Base-by-base conservation (phyloP, 2,113 vertebrate genomes). In the Microcebus lehilahytsara region DNA sequence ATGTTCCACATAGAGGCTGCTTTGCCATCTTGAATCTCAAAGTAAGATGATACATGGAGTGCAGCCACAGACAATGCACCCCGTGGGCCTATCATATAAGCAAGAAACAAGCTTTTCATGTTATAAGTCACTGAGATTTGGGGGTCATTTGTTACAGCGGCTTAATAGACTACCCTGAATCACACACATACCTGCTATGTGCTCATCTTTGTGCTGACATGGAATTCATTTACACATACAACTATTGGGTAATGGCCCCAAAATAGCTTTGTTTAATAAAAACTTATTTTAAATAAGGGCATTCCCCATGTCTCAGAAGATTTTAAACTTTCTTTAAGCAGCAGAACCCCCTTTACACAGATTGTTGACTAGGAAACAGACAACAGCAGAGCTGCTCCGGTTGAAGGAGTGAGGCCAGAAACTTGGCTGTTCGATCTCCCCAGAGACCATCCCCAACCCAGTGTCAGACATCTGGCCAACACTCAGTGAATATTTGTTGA, bases 381-480 rank as follows among this genome's bases (percentile, higher is more conserved):
- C 30, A 67, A 22, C 32, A 77, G 25, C n/a, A 66, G 91, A 78
- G 51, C 32, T 34, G 32, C 11, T 53, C 85, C 79, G 12, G 27
- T 23, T 60, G 77, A 93, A 85, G 56, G 64, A 75, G 3, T 32
- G 19, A 93, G 8, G 42, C 69, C 91, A 88, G 71, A 91, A 78
- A 88, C 34, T 72, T 81, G 71, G 97, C 93, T 49, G 53, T 71
- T 75, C 30, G 5, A 3, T 42, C 53, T 96, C 91, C 85, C 85
- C 85, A 62, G 85, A 93, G 93, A 88, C 34, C 34, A 22, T 49
- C 40, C 67, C 42, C 91, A 94, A 88, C 23, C 60, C 75, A 37
- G 88, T 58, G 84, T 89, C 93, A 96, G 95, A 97, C 85, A 89
- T 94, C 78, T 94, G 96, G 95, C 72, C 80, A 74, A 40, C 79